phyloP scores from a whole-genome alignment of 2,797 vertebrate species.

The Danio aesculapii region DNA sequence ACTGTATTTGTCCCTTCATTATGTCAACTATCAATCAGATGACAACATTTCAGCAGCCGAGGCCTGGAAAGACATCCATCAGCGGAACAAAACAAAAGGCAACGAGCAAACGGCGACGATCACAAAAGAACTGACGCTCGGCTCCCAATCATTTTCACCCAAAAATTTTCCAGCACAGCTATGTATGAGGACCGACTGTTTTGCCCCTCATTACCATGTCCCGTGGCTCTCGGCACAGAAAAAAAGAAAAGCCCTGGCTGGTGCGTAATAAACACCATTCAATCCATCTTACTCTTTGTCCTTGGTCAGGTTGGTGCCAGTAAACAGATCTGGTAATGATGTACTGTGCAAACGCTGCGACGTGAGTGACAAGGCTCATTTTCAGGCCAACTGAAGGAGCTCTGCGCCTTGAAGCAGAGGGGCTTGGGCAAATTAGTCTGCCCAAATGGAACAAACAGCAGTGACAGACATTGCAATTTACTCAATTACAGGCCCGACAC shows the following conservation, averaged over 20 bases:
- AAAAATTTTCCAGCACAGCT: slow-evolving; percentile 20
- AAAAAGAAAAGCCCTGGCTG: slow-evolving; percentile 2
- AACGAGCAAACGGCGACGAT: background rate
- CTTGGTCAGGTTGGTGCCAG: slow-evolving; percentile 46
- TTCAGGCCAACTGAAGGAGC: slow-evolving; percentile 52
- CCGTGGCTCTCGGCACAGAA: slow-evolving; percentile 2
- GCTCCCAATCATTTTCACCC: slow-evolving; percentile 41
- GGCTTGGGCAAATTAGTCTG: slow-evolving; percentile 45
- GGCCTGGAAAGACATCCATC: slow-evolving; percentile 33
- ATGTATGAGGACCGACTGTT: slow-evolving; percentile 4
- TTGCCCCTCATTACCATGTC: slow-evolving; percentile 45
- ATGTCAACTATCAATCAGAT: slow-evolving; percentile 53
- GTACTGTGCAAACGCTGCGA: slow-evolving; percentile 32
- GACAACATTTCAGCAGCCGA: slow-evolving; percentile 38
- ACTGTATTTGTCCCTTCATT: slow-evolving; percentile 41
- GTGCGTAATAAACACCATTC: slow-evolving; percentile 53
- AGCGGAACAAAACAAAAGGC: slow-evolving; percentile 37
- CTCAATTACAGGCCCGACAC: slow-evolving; percentile 65
- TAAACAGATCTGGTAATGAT: slow-evolving; percentile 60
- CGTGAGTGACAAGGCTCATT: slow-evolving; percentile 57
- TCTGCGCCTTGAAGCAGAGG: slow-evolving; percentile 34
- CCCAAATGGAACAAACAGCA: slow-evolving; percentile 59
- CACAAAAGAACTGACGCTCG: background rate
- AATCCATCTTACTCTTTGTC: slow-evolving; percentile 39
- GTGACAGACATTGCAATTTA: slow-evolving; percentile 63